Conservation (phyloP, 2,888 invertebrate genomes). For the Frankliniella fusca region DNA sequence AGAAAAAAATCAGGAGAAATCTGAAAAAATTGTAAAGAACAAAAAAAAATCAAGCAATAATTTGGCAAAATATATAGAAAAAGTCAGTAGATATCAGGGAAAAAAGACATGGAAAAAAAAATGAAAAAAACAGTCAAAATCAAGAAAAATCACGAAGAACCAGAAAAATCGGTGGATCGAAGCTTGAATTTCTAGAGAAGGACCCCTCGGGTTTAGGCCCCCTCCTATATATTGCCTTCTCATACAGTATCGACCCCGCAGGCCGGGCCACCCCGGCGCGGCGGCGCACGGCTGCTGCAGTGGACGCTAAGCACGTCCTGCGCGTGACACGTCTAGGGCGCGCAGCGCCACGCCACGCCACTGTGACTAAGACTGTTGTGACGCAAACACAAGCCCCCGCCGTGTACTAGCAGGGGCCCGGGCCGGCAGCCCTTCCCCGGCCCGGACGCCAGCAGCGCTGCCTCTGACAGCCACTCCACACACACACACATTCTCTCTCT, state of each 20-base stretch:
- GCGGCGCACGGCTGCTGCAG: not conserved
- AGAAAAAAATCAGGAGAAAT: too few relatives aligned
- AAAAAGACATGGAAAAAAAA: too few relatives aligned
- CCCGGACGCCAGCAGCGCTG: not conserved
- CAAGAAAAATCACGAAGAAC: too few relatives aligned
- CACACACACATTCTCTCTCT: not conserved
- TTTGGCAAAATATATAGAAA: too few relatives aligned
- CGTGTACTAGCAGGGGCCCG: too few relatives aligned
- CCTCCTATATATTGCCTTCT: not conserved
- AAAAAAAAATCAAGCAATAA: too few relatives aligned
- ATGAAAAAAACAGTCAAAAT: too few relatives aligned
- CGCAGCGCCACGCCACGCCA: not conserved
- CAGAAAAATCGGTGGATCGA: not conserved
- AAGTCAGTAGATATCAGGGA: too few relatives aligned
- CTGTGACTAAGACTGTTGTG: constrained; percentile 4
- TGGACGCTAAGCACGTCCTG: not conserved
- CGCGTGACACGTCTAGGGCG: not conserved
- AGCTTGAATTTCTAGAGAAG: too few relatives aligned
- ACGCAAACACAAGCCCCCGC: not conserved
- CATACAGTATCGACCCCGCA: not conserved
- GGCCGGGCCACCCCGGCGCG: not conserved
- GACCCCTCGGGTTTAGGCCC: too few relatives aligned
- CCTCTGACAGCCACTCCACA: constrained; percentile 13
- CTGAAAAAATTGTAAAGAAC: too few relatives aligned
- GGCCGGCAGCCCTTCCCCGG: too few relatives aligned